Base-by-base conservation (phyloP, 2,888 invertebrate species). In the Drosophila subsilvestris region DNA sequence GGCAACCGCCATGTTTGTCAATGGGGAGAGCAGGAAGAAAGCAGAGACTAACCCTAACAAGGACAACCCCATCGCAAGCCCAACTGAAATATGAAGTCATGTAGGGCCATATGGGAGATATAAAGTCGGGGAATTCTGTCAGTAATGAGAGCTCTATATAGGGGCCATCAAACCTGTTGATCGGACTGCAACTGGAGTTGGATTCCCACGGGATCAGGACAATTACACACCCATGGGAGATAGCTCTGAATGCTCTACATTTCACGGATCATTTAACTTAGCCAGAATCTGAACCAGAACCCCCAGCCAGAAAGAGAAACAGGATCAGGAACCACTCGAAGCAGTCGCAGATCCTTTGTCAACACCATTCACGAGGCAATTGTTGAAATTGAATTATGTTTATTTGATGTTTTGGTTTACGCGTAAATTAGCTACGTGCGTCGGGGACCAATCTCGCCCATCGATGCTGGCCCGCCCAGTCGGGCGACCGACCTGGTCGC, bases 351-450 rank as follows among this genome's bases (percentile, higher is more conserved):
- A 75, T 65, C 50, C 55, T 49, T 58, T 81, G 79, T 74, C 76
- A 78, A 58, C 63, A 65, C 48, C 66, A 74, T 70, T 75, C 75
- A 70, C 63, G 76, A 86, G 73, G 79, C 89, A 90, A 90, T 90
- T 90, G 89, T 86, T 81, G 71, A 89, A 91, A 91, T 90, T 90
- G 89, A 91, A 91, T 91, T 91, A 91, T 91, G 91, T 91, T 88
- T 86, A 87, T 89, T 89, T 86, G 84, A 89, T 90, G 88, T 89
- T 88, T 82, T 85, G 87, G 83, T 85, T 86, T 83, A 67, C 82
- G 73, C 74, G 62, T 79, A 91, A 92, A 92, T 92, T 92, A 91
- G 91, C 91, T 76, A 89, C 86, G 91, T 91, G 69, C 78, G 70
- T 14, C 81, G 54, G 66, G 80, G 82, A 75, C 83, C 77, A 37